A percentile compares a stretch with the other conserved stretches of the same genome.
These are phyloP conservation scores for Raphicerus campestris DNA, from an alignment of 2,113 vertebrate species.

Conservation along the genomic window DNA sequence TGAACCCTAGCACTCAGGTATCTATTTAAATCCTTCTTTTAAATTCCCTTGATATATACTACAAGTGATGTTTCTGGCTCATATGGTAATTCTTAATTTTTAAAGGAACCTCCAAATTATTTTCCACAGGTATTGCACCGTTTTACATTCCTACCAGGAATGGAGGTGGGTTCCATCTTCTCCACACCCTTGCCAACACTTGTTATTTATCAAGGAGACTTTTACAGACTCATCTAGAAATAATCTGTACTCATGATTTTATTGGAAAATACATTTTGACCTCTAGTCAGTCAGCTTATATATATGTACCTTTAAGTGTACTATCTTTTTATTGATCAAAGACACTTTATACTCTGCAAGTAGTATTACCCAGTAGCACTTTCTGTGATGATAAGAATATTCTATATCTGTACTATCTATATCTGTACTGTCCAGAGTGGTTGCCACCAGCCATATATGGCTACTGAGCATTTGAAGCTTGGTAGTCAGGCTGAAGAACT, in stretches of 20 bases:
- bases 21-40: not conserved
- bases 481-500: not conserved
- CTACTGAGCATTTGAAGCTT: not conserved
- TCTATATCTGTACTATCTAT: not conserved
- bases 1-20: not conserved
- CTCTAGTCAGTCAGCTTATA: not conserved
- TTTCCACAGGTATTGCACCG: not conserved
- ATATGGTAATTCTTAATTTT: not conserved
- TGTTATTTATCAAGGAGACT: not conserved
- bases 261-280: constrained; percentile 1
- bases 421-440: too few relatives aligned
- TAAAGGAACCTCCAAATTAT: not conserved
- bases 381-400: not conserved
- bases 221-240: not conserved
- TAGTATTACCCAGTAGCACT: not conserved
- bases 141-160: not conserved
- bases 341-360: not conserved
- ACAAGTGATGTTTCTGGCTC: not conserved
- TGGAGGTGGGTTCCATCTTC: not conserved
- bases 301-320: not conserved
- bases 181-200: not conserved
- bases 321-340: not conserved
- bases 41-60: not conserved
- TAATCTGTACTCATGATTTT: not conserved
- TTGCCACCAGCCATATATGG: too few relatives aligned